phyloP scores from a whole-genome alignment of 2,888 invertebrate species.

The Drosophila lacicola region DNA sequence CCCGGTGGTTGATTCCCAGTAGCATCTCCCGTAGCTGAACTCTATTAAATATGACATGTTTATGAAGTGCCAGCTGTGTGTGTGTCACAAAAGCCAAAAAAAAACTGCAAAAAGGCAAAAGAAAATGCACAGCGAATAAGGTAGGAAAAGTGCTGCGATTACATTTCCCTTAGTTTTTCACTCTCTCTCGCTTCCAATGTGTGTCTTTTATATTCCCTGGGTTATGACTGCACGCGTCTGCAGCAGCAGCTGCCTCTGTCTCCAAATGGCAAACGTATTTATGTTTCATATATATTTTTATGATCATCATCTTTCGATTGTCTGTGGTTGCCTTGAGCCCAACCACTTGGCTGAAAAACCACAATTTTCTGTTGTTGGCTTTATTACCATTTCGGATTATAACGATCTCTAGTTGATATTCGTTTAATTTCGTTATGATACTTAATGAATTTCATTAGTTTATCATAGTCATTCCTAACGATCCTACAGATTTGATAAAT shows the following conservation, averaged over 20 bases:
- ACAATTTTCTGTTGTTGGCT: background rate
- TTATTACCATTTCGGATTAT: conserved; percentile 19
- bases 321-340: conserved; percentile 41
- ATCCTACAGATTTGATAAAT: too few relatives aligned
- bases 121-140: conserved; percentile 42
- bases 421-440: conserved; percentile 5
- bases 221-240: conserved; percentile 51
- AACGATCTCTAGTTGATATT: conserved; percentile 15
- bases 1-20: conserved; percentile 57
- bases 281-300: conserved; percentile 69
- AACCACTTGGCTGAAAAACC: conserved; percentile 7
- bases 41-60: conserved; percentile 83
- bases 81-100: conserved; percentile 56
- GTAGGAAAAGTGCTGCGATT: conserved; percentile 60
- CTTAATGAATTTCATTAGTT: too few relatives aligned
- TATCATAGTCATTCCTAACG: too few relatives aligned
- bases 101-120: conserved; percentile 28
- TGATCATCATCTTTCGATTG: conserved; percentile 65
- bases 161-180: conserved; percentile 26
- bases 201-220: conserved; percentile 43
- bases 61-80: conserved; percentile 79
- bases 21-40: conserved; percentile 57
- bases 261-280: conserved; percentile 69
- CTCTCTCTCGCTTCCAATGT: conserved; percentile 1
- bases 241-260: conserved; percentile 44